phyloP scores from a whole-genome alignment of 2,888 invertebrate genomes.

The Abrostola triplasia region DNA sequence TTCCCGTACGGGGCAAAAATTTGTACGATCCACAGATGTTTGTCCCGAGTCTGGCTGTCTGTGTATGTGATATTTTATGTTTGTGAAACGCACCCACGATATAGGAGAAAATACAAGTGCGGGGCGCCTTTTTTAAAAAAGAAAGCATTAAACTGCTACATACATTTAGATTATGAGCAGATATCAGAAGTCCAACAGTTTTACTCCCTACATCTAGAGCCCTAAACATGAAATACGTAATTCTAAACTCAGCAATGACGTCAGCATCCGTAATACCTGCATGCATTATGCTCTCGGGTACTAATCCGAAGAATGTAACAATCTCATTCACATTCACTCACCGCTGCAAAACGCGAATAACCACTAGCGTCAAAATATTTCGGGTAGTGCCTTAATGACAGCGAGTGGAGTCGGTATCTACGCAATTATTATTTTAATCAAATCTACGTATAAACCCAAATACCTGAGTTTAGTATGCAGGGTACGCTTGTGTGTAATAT shows the following conservation, averaged over 20 bases:
- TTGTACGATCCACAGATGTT: no score
- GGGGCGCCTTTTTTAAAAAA: no score
- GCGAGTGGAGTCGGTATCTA: slow-evolving; percentile 49
- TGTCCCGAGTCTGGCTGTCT: no score
- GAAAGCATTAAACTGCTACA: no score
- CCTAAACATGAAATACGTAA: not conserved
- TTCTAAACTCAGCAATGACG: slow-evolving; percentile 35
- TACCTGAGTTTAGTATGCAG: slow-evolving; percentile 51
- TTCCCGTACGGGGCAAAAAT: no score
- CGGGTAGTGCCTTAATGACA: slow-evolving; percentile 59
- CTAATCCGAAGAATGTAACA: slow-evolving; percentile 44
- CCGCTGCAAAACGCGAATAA: slow-evolving; percentile 39
- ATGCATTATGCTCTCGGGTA: slow-evolving; percentile 14
- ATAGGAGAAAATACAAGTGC: no score
- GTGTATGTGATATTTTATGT: no score
- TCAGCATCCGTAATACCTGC: slow-evolving; percentile 29
- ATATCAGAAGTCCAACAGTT: no score
- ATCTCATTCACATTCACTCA: slow-evolving; percentile 42
- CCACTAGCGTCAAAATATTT: slow-evolving; percentile 64
- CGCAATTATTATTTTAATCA: slow-evolving; percentile 70
- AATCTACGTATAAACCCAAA: slow-evolving; percentile 40
- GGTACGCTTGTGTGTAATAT: slow-evolving; percentile 32
- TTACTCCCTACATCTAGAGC: no score
- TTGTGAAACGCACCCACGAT: no score
- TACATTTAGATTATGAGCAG: no score